phyloP scores from a whole-genome alignment of 1,140 invertebrate species.

The Drosophila erecta region DNA sequence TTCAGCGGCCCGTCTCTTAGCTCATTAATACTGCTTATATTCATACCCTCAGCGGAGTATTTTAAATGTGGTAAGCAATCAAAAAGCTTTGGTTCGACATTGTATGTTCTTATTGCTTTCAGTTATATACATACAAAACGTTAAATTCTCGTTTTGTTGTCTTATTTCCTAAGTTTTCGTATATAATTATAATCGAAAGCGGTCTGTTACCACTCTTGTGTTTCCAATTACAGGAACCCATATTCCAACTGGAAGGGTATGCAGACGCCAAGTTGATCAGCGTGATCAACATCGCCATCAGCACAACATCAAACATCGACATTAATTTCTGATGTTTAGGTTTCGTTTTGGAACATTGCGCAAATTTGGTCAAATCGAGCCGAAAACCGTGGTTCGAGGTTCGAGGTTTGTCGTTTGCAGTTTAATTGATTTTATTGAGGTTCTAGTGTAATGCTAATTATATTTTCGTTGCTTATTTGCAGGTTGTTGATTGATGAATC shows the following conservation, averaged over 20 bases:
- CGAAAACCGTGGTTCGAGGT: slow-evolving; percentile 20
- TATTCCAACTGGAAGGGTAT: slow-evolving; percentile 7
- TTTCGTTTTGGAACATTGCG: slow-evolving; percentile 38
- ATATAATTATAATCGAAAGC: neutral
- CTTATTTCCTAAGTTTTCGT: neutral
- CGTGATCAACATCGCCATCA: slow-evolving; percentile 21
- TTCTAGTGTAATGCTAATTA: neutral
- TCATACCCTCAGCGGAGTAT: slow-evolving; percentile 3
- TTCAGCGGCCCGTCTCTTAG: slow-evolving; percentile 27
- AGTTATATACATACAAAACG: too few relatives aligned
- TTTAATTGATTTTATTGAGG: slow-evolving; percentile 4
- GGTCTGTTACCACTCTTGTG: too few relatives aligned
- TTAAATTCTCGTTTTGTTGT: too few relatives aligned
- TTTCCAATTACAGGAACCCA: neutral
- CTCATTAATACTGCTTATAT: slow-evolving; percentile 41
- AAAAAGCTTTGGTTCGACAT: neutral
- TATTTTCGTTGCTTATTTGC: neutral
- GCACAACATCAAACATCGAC: slow-evolving; percentile 37
- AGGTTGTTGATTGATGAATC: neutral
- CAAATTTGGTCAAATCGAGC: slow-evolving; percentile 27
- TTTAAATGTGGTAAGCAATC: slow-evolving; percentile 1
- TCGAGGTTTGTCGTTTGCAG: neutral
- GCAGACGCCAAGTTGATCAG: slow-evolving; percentile 15
- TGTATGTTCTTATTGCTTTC: too few relatives aligned
- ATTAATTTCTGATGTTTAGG: slow-evolving; percentile 32